These are phyloP conservation scores for Aythya baeri DNA, from an alignment of 2,113 vertebrate genomes.

Conservation along the genomic window DNA sequence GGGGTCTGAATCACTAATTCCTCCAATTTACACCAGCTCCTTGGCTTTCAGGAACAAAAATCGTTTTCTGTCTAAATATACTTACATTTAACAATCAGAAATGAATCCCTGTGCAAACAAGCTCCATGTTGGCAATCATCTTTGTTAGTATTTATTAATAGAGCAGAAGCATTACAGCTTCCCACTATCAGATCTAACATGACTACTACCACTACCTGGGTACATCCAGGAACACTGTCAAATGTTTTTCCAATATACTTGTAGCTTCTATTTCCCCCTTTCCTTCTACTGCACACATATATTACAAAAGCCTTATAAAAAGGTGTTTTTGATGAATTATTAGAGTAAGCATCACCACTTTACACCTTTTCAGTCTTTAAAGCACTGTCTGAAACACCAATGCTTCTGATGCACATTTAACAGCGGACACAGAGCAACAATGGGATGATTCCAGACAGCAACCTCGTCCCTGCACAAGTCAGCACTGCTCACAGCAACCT, in stretches of 20 bases:
- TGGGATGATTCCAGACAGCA: not conserved
- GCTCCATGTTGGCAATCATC: not conserved
- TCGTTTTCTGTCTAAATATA: slow-evolving; percentile 57
- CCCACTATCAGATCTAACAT: not conserved
- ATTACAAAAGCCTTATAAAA: not conserved
- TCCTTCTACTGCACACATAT: not conserved
- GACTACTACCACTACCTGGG: not conserved
- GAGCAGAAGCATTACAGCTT: not conserved
- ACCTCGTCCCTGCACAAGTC: too few species aligned
- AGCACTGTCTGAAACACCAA: not conserved
- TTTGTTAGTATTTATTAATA: slow-evolving; percentile 57
- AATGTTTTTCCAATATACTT: not conserved
- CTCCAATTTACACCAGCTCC: slow-evolving; percentile 32
- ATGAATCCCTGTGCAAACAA: slow-evolving; percentile 51
- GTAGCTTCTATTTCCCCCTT: not conserved
- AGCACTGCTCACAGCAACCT: not conserved
- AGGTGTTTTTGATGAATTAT: not conserved
- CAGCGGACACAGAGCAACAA: not conserved
- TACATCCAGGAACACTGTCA: not conserved
- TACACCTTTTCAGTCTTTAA: not conserved
- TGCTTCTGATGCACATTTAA: not conserved
- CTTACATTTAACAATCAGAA: slow-evolving; percentile 58
- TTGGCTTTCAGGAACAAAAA: slow-evolving; percentile 47
- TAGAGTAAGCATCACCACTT: not conserved
- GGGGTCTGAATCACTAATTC: slow-evolving; percentile 1